A percentile compares a stretch with the other conserved stretches of the same genome.
Conservation (phyloP, 2,888 invertebrate genomes). For the Smittia sp. region DNA sequence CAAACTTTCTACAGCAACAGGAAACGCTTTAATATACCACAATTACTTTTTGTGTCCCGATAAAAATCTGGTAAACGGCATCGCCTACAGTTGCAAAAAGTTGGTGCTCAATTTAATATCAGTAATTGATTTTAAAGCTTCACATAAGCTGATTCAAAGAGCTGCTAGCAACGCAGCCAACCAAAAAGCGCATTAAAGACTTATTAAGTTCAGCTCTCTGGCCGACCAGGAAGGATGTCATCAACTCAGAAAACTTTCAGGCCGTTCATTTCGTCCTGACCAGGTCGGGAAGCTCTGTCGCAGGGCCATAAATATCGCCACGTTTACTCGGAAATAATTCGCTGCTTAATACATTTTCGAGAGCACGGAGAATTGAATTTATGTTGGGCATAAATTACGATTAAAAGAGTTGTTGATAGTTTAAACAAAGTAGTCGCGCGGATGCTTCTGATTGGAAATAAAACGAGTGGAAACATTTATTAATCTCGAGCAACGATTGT, state of each 20-base stretch:
- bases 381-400: conserved; percentile 37
- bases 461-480: neutral
- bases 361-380: conserved; percentile 19
- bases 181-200: too few relatives aligned
- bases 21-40: too few relatives aligned
- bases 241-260: too few relatives aligned
- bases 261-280: too few relatives aligned
- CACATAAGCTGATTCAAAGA: conserved; percentile 29
- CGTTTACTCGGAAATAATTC: neutral
- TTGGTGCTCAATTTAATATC: neutral
- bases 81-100: neutral
- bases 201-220: too few relatives aligned
- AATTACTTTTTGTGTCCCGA: too few relatives aligned
- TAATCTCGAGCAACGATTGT: neutral
- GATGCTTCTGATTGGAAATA: neutral
- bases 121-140: conserved; percentile 35
- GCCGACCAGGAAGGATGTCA: too few relatives aligned
- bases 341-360: neutral
- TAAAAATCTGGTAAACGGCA: too few relatives aligned
- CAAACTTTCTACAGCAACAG: too few relatives aligned
- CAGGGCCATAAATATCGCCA: conserved; percentile 22
- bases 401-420: conserved; percentile 39
- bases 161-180: too few relatives aligned
- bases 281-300: too few relatives aligned
- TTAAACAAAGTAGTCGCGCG: conserved; percentile 8